phyloP scores from a whole-genome alignment of 2,113 vertebrate genomes.

The Ptyas mucosa region DNA sequence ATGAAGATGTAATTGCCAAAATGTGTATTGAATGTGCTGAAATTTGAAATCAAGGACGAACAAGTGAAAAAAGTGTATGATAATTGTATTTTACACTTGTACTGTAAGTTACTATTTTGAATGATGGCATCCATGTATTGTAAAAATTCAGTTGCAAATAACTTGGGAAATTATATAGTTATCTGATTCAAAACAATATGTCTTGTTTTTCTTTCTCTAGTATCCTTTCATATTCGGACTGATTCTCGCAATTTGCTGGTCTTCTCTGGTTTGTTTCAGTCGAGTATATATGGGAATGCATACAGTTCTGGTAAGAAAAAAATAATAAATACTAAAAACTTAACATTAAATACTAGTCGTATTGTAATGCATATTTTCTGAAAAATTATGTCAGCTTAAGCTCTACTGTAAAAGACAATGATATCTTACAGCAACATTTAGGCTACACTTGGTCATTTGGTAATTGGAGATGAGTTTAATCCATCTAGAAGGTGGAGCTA shows the following conservation, averaged over 20 bases:
- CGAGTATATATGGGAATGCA: constrained; percentile 99
- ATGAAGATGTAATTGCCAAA: not conserved
- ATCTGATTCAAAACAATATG: constrained; percentile 12
- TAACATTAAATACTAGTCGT: not conserved
- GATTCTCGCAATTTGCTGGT: constrained; percentile 85
- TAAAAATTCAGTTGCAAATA: not conserved
- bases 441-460: not conserved
- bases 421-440: not conserved
- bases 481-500: not conserved
- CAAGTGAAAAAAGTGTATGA: not conserved
- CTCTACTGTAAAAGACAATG: not conserved
- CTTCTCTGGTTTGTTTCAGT: constrained; percentile 90
- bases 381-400: not conserved
- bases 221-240: constrained; percentile 85
- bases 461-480: not conserved
- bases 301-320: constrained; percentile 89
- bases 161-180: not conserved
- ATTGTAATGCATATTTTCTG: not conserved
- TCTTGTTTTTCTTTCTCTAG: constrained; percentile 63
- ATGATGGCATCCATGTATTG: not conserved
- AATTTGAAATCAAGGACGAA: not conserved
- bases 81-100: not conserved
- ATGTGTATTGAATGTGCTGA: not conserved
- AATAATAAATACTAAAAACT: constrained; percentile 7
- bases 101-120: not conserved